phyloP scores from a whole-genome alignment of 2,888 invertebrate species.

The Leucania comma region DNA sequence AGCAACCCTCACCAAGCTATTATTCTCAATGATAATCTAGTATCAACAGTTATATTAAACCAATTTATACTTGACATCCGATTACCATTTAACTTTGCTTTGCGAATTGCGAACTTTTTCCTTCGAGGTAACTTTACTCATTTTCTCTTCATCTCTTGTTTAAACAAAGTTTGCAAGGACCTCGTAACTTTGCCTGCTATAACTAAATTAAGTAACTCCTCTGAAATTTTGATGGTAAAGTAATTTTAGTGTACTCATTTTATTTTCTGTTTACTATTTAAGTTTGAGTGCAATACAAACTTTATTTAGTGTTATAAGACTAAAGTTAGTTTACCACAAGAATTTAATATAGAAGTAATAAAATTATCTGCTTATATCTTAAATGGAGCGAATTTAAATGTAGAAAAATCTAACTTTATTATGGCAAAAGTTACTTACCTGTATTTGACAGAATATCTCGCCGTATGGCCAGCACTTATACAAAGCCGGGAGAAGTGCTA shows the following conservation, averaged over 20 bases:
- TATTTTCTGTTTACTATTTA: constrained; percentile 53
- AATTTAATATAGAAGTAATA: background rate
- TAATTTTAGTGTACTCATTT: constrained; percentile 67
- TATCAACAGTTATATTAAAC: constrained; percentile 12
- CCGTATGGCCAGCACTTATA: constrained; percentile 98
- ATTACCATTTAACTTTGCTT: constrained; percentile 82
- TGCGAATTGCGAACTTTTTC: constrained; percentile 80
- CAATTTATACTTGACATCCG: constrained; percentile 70
- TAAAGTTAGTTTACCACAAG: background rate
- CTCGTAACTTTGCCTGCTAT: constrained; percentile 77
- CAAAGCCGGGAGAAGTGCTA: constrained; percentile 95
- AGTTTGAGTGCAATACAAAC: constrained; percentile 17
- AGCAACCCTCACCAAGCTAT: too few relatives aligned
- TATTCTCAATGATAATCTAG: constrained; percentile 26
- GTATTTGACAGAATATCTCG: constrained; percentile 97
- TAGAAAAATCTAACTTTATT: background rate
- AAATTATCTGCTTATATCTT: background rate
- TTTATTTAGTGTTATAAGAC: constrained; percentile 3
- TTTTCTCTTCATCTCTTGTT: constrained; percentile 85
- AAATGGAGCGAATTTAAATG: background rate
- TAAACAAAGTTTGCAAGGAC: constrained; percentile 82
- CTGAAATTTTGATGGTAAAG: constrained; percentile 80
- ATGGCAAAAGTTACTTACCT: constrained; percentile 90
- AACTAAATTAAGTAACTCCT: constrained; percentile 83
- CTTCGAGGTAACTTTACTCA: constrained; percentile 84